These are phyloP conservation scores for Euleptes europaea DNA, from an alignment of 2,113 vertebrate genomes.

Conservation along the genomic window DNA sequence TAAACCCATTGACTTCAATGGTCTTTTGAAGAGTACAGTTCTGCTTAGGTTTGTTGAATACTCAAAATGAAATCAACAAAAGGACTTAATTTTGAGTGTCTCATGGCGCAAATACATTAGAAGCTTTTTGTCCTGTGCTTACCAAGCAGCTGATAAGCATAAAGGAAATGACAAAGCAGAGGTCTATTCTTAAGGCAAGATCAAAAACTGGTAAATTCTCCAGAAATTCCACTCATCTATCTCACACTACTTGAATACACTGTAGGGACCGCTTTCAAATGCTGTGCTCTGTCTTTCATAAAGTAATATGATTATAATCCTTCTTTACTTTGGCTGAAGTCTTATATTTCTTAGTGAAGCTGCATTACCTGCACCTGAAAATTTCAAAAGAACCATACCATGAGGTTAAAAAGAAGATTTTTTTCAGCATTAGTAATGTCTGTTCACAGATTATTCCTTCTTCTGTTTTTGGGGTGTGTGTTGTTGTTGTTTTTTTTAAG, in stretches of 20 bases:
- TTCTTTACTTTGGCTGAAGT: constrained; percentile 53
- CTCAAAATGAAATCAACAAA: not conserved
- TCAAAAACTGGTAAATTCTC: constrained; percentile 16
- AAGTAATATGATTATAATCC: constrained; percentile 43
- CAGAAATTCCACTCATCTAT: constrained; percentile 10
- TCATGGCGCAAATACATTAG: not conserved
- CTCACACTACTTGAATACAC: not conserved
- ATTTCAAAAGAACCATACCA: constrained; percentile 72
- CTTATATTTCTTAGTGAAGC: constrained; percentile 35
- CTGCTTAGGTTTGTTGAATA: no score
- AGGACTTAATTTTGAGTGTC: not conserved
- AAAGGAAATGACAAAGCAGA: not conserved
- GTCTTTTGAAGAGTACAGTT: not conserved
- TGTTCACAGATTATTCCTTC: constrained; percentile 67
- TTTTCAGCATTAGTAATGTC: constrained; percentile 70
- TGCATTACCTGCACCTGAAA: constrained; percentile 53
- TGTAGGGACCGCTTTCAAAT: not conserved
- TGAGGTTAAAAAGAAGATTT: constrained; percentile 72
- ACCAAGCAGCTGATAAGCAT: not conserved
- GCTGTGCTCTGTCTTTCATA: constrained; percentile 12
- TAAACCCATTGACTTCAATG: not conserved
- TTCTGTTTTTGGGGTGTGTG: no score
- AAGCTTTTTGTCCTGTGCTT: not conserved
- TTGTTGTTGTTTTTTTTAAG: no score
- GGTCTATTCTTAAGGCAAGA: not conserved